A percentile compares a stretch with the other conserved stretches of the same genome.
Conservation (phyloP, 2,113 vertebrate genomes). For the Cacatua alba region DNA sequence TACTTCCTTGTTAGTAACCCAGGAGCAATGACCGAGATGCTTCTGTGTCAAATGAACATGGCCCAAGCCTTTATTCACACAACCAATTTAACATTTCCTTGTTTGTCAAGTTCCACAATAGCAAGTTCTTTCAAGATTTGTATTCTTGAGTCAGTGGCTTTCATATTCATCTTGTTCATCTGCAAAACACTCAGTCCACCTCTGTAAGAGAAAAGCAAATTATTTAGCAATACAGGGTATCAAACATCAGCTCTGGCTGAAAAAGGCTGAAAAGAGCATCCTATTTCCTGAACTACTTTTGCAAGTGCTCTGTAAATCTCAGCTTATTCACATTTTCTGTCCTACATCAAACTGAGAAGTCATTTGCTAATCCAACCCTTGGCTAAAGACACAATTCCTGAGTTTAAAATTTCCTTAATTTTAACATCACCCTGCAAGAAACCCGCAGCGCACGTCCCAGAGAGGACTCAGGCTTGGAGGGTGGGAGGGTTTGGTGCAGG, state of each 20-base stretch:
- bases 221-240: background rate
- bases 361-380: background rate
- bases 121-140: background rate
- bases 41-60: background rate
- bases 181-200: background rate
- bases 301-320: background rate
- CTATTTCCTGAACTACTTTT: background rate
- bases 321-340: background rate
- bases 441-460: background rate
- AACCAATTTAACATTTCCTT: background rate
- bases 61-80: background rate
- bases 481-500: background rate
- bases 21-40: background rate
- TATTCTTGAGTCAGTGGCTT: background rate
- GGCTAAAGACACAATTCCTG: background rate
- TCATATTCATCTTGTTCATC: constrained; percentile 19
- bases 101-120: background rate
- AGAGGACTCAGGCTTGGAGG: background rate
- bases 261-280: background rate
- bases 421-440: background rate
- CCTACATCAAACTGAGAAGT: background rate
- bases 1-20: background rate
- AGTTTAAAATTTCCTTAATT: background rate
- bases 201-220: background rate
- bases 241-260: background rate